Percentiles rank a stretch among this genome's conserved stretches.
phyloP scores from a whole-genome alignment of 2,113 vertebrate genomes.

The Semicossyphus pulcher region DNA sequence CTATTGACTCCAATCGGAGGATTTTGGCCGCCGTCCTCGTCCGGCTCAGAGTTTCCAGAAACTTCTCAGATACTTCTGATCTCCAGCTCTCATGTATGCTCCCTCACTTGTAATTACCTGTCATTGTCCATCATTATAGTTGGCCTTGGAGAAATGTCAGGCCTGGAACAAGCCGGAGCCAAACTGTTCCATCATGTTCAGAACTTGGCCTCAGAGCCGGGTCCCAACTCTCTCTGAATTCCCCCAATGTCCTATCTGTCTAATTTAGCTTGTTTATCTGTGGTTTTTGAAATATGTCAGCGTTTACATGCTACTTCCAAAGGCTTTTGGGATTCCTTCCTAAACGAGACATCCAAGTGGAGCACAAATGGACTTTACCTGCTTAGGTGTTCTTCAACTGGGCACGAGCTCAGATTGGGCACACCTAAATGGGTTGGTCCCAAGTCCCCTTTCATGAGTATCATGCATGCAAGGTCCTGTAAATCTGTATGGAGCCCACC shows the following conservation, averaged over 20 bases:
- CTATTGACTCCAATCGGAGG: slow-evolving; percentile 21
- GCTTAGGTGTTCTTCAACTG: too few species aligned
- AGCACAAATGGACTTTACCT: too few species aligned
- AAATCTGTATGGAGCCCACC: too few species aligned
- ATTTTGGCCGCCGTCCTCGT: slow-evolving; percentile 46
- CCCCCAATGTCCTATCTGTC: not conserved
- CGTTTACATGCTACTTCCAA: not conserved
- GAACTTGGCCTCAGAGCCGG: slow-evolving; percentile 6
- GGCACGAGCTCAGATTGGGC: too few species aligned
- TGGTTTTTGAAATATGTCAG: not conserved
- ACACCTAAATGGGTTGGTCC: too few species aligned
- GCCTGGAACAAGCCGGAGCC: slow-evolving; percentile 45
- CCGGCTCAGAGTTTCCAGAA: slow-evolving; percentile 72
- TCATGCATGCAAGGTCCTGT: too few species aligned
- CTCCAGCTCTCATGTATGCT: slow-evolving; percentile 47
- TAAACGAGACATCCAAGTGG: not conserved
- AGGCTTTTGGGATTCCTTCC: not conserved
- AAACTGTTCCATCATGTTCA: slow-evolving; percentile 50
- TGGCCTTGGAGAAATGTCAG: slow-evolving; percentile 76
- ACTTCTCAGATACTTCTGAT: slow-evolving; percentile 65
- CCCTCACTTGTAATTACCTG: slow-evolving; percentile 73
- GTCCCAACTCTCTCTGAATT: slow-evolving; percentile 30
- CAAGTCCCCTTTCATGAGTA: too few species aligned
- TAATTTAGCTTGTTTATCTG: not conserved
- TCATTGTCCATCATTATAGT: slow-evolving; percentile 75